These are phyloP conservation scores for Thumatha senex DNA, from an alignment of 2,888 invertebrate species.

Conservation along the genomic window DNA sequence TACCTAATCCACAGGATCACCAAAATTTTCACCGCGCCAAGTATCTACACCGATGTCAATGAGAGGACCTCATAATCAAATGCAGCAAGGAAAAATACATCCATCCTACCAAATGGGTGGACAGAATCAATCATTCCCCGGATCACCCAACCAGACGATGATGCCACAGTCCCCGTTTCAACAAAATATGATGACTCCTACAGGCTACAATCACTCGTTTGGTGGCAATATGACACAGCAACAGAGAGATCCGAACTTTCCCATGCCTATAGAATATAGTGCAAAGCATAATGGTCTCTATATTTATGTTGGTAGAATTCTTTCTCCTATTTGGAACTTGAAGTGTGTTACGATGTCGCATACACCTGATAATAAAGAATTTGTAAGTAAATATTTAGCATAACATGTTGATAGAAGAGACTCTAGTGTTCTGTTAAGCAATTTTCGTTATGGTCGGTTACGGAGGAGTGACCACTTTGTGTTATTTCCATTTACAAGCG, in stretches of 20 bases:
- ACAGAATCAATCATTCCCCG: slow-evolving; percentile 64
- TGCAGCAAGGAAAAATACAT: slow-evolving; percentile 60
- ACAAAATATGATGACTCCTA: slow-evolving; percentile 60
- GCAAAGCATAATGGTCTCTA: slow-evolving; percentile 97
- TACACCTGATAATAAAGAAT: slow-evolving; percentile 79
- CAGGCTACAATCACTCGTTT: slow-evolving; percentile 67
- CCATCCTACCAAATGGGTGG: slow-evolving; percentile 64
- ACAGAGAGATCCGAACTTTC: slow-evolving; percentile 63
- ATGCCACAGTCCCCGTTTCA: slow-evolving; percentile 65
- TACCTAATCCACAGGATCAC: slow-evolving; percentile 55
- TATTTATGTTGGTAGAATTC: slow-evolving; percentile 93
- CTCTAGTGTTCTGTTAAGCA: too few relatives aligned
- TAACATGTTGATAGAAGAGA: too few relatives aligned
- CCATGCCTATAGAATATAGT: slow-evolving; percentile 75
- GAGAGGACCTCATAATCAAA: slow-evolving; percentile 63
- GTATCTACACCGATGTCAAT: slow-evolving; percentile 77
- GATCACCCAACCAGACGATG: slow-evolving; percentile 56
- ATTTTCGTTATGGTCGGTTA: too few relatives aligned
- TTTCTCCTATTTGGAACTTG: slow-evolving; percentile 94
- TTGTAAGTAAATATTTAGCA: slow-evolving; percentile 75
- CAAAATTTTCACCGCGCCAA: slow-evolving; percentile 76
- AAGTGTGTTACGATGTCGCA: slow-evolving; percentile 86
- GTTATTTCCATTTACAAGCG: too few relatives aligned
- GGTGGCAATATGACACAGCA: slow-evolving; percentile 66
- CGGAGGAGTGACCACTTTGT: too few relatives aligned